Evolutionary conservation across 2,888 invertebrate species (phyloP), one percentile per base, ranked within the genome.

Genomic region (Parelbella ahira): DNA sequence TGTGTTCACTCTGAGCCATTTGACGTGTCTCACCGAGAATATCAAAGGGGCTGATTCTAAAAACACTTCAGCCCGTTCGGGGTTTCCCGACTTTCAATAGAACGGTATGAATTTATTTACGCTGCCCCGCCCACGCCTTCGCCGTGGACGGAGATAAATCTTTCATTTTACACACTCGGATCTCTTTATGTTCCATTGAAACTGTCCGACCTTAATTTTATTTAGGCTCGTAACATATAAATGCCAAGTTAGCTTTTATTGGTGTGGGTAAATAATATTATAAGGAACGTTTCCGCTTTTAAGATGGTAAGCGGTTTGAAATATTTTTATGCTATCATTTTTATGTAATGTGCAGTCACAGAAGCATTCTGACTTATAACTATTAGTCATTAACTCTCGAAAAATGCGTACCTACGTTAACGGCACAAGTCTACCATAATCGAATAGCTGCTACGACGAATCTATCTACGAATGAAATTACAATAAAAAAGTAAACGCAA

Each of bases 51-150:
- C 68, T 71, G 64, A 63, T 65, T 72, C 70, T 67, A 64, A 72
- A 76, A 79, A 77, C 65, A 75, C 67, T 68, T 63, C 57, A 64
- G 62, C 58, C 56, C 61, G 67, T 64, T 72, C 57, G 58, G 65
- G 56, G 65, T 62, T 41, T 15, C 66, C 50, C 59, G 65, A 68
- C 70, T 74, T 77, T 78, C 78, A 79, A 74, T 77, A 58, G 65
- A 68, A 60, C 63, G 60, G 63, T 68, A 71, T 73, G 75, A 78
- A 79, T 79, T 68, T 76, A 78, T 80, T 74, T 75, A 76, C 68
- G 55, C 63, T 49, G 44, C 54, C 45, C 50, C 30, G 23, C 30
- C 25, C 21, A 23, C 19, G 44, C 44, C 50, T 46, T 49, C 30
- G 44, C 45, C 56, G 51, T 44, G 58, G 62, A 61, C 63, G 50